Conservation (phyloP, 1,140 invertebrate species). For the Pseudomyrmex pallidus region DNA sequence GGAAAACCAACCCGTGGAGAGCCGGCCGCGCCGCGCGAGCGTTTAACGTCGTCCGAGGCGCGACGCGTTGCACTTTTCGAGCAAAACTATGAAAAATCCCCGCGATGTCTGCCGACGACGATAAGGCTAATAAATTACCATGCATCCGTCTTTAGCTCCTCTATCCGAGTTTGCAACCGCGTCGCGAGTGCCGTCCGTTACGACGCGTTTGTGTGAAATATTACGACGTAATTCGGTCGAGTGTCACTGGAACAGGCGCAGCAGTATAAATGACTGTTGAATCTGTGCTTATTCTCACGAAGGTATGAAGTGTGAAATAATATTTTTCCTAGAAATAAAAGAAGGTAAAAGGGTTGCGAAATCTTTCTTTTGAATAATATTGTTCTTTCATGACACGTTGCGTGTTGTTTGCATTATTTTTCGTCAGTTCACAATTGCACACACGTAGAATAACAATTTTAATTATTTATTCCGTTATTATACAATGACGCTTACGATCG, state of each 20-base stretch:
- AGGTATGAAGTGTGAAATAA: neutral
- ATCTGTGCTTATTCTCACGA: conserved; percentile 33
- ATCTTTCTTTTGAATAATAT: conserved; percentile 13
- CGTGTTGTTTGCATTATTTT: neutral
- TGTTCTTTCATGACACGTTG: neutral
- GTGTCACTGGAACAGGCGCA: conserved; percentile 41
- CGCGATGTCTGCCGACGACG: conserved; percentile 29
- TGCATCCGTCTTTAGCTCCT: conserved; percentile 47
- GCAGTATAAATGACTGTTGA: conserved; percentile 50
- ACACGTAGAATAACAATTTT: too few species aligned
- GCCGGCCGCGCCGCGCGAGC: neutral
- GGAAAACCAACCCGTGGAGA: neutral
- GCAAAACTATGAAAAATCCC: conserved; percentile 49
- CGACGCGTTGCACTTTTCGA: conserved; percentile 30
- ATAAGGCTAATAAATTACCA: conserved; percentile 51
- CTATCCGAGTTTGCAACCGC: conserved; percentile 45
- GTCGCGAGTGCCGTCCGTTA: conserved; percentile 44
- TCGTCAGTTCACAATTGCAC: neutral
- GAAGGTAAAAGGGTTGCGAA: neutral
- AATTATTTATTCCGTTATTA: too few species aligned
- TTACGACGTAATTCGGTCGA: conserved; percentile 51
- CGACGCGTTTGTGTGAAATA: conserved; percentile 40
- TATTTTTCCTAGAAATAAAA: conserved; percentile 27
- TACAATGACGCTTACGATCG: too few species aligned
- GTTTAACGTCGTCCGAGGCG: conserved; percentile 34